Base-by-base conservation (phyloP, 2,797 vertebrate genomes). In the Anableps anableps region DNA sequence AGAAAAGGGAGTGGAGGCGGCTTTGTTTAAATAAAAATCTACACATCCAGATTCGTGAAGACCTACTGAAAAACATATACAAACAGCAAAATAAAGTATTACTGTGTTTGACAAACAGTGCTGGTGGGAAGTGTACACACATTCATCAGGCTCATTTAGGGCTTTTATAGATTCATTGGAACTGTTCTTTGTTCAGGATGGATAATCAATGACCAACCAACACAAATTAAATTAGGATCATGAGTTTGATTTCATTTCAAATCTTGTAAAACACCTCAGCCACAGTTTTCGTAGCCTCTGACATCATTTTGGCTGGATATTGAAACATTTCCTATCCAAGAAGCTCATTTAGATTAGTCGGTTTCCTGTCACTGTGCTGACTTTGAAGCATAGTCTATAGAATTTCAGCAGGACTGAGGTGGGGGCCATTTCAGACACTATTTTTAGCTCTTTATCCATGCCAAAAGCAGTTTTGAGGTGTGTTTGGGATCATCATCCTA, bases 31-130 rank as follows among this genome's bases (percentile, higher is more conserved):
- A 71, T 29, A 6, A 41, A 78, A 86, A 88, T 74, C 77, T 84
- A 74, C 71, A 82, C 79, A 58, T 66, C 21, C 5, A 78, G 64
- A 82, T 75, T 88, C 78, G 83, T 68, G 68, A 43, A 16, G 51
- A 45, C 77, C 53, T 31, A 1, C 36, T 75, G 71, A n/a, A 79
- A 91, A 81, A 80, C 75, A 86, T 74, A 82, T 75, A 83, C 38
- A 77, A 76, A 82, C 31, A 70, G 75, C 62, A 75, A 62, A 45
- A 45, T 64, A 72, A 31, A 77, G 66, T 48, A 58, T 78, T 55
- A 79, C 47, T 9, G 34, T 11, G 17, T 11, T 5, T 9, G 17
- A 64, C 17, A 21, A 21, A 13, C 60, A 64, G 62, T 34, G 2
- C 5, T 31, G 58, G 2, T 17, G n/a, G 58, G 29, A 62, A 36